A percentile compares a stretch with the other conserved stretches of the same genome.
Evolutionary conservation across 2,797 vertebrate species (phyloP).

Genomic region (Gadopsis marmoratus): DNA sequence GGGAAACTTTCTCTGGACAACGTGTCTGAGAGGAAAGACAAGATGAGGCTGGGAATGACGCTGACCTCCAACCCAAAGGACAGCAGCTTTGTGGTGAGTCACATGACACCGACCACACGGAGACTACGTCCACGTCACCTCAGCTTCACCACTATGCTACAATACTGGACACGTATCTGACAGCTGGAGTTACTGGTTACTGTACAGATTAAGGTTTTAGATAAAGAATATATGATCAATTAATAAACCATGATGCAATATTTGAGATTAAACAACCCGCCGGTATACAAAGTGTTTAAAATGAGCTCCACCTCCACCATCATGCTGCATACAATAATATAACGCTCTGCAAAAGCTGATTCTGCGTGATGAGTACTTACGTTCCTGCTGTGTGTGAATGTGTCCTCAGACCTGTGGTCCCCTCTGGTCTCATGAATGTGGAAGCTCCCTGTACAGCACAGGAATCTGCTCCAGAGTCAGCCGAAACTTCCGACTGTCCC

Average conservation of each 20-base stretch:
- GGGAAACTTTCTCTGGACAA: constrained; percentile 90
- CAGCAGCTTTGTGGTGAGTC: constrained; percentile 93
- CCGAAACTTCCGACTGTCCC: constrained; percentile 90
- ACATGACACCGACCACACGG: neutral
- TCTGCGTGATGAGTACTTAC: too few species aligned
- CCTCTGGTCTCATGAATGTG: constrained; percentile 97
- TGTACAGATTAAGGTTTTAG: too few species aligned
- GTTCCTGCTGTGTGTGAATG: neutral
- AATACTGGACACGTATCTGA: too few species aligned
- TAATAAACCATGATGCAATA: too few species aligned
- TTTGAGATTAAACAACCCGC: too few species aligned
- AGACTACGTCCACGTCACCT: too few species aligned
- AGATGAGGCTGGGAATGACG: constrained; percentile 94
- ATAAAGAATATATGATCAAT: too few species aligned
- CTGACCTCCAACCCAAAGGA: constrained; percentile 92
- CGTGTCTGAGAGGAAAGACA: constrained; percentile 92
- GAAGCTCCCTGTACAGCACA: constrained; percentile 95
- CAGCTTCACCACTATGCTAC: neutral
- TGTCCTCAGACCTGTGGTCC: constrained; percentile 92
- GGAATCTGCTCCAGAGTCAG: constrained; percentile 94
- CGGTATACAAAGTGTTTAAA: too few species aligned
- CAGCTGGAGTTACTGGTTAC: too few species aligned
- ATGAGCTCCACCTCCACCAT: too few species aligned
- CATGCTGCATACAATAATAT: too few species aligned
- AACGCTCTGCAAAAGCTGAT: too few species aligned